Evolutionary conservation across 1,140 invertebrate genomes (phyloP), one percentile per base, ranked within the genome.

Genomic region (Bombus balteatus): DNA sequence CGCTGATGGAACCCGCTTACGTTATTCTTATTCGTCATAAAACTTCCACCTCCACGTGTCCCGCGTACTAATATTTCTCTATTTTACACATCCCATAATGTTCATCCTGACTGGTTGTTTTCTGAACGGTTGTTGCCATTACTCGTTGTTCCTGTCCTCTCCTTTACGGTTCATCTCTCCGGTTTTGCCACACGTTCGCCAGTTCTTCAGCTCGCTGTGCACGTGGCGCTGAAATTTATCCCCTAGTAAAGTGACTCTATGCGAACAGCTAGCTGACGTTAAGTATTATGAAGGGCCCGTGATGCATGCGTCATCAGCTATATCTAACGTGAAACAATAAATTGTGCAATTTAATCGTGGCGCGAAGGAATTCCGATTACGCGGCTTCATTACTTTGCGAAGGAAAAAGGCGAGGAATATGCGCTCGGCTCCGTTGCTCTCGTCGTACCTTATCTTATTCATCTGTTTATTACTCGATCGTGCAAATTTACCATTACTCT

Each of bases 191-290:
- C 25, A 22, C 39, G 37, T 28, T 66, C 66, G 66, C 37, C 72
- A 53, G 57, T 81, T 37, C 74, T 62, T 57, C 65, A 28, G 65
- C 71, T 57, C 28, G 53, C n/a, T n/a, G 83, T 71, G 70, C 59
- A 70, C 53, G 71, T 37, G 62, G 71, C 53, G 62, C 62, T 65
- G 86, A 76, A 88, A 88, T 88, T 88, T 87, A 88, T 88, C 76
- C 62, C 18, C 43, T 6, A 22, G 65, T 70, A 70, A 83, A 83
- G 76, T 57, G 59, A 77, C 81, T 76, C 62, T 57, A 77, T 34
- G 41, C 41, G 62, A 83, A 32, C 28, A 57, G 9, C 62, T 28
- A 66, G 59, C 34, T n/a, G 81, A 83, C 72, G 53, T 62, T 83
- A 83, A 83, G 74, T 83, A 39, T 83, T 83, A 83, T 77, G 81